Percentiles rank a stretch among this genome's conserved stretches.
These are phyloP conservation scores for Chouioia cunea DNA, from an alignment of 2,888 invertebrate genomes.

Conservation along the genomic window DNA sequence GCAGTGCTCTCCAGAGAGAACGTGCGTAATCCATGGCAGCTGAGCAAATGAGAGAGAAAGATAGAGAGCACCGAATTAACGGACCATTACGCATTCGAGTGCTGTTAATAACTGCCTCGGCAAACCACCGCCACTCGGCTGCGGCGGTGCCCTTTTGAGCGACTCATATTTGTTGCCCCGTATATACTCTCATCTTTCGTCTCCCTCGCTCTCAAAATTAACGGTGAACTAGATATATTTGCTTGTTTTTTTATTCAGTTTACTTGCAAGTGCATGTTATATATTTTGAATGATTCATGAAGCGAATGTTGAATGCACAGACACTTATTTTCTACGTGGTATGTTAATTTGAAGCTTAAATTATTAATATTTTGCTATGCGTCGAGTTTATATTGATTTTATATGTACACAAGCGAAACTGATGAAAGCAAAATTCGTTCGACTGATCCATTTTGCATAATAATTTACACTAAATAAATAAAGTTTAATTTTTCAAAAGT, in stretches of 20 bases:
- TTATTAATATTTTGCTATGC: too few species aligned
- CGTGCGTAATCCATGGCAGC: slow-evolving; percentile 56
- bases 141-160: slow-evolving; percentile 38
- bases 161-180: slow-evolving; percentile 32
- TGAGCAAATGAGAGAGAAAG: slow-evolving; percentile 64
- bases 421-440: too few species aligned
- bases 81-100: slow-evolving; percentile 63
- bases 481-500: too few species aligned
- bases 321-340: too few species aligned
- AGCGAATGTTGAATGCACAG: too few species aligned
- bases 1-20: slow-evolving; percentile 15
- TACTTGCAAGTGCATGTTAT: slow-evolving; percentile 14
- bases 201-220: slow-evolving; percentile 33
- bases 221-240: slow-evolving; percentile 35
- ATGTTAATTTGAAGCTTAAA: too few species aligned
- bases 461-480: too few species aligned
- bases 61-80: slow-evolving; percentile 60
- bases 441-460: too few species aligned
- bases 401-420: too few species aligned
- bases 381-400: too few species aligned
- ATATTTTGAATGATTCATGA: background rate
- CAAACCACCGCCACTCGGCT: slow-evolving; percentile 19
- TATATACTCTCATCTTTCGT: slow-evolving; percentile 5
- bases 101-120: slow-evolving; percentile 50
- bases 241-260: background rate